Evolutionary conservation across 2,113 vertebrate species (phyloP).

Genomic region (Pelodiscus sinensis): DNA sequence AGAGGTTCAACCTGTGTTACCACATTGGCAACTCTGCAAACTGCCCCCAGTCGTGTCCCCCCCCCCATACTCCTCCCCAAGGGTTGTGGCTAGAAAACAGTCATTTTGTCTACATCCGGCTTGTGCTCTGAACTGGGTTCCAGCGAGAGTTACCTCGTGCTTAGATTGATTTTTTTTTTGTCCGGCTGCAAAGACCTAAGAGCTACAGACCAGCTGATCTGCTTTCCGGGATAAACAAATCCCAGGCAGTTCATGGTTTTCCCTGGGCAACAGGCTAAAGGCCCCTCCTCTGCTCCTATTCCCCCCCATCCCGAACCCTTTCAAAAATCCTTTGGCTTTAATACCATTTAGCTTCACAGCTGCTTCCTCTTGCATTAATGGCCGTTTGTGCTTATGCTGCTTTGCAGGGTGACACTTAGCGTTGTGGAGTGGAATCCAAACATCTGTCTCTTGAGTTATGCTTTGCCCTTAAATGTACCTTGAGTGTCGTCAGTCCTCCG

Average conservation of each 20-base stretch:
- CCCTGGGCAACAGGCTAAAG: neutral
- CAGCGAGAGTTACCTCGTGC: neutral
- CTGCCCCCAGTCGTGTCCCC: no score
- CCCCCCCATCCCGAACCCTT: neutral
- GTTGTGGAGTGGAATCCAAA: neutral
- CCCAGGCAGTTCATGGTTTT: neutral
- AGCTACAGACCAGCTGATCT: neutral
- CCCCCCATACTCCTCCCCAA: neutral
- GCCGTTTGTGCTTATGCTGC: neutral
- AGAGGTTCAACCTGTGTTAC: no score
- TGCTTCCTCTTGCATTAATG: neutral
- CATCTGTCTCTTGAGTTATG: neutral
- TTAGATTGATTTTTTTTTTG: neutral
- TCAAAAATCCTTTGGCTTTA: neutral
- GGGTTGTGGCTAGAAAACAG: neutral
- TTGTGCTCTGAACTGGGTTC: neutral
- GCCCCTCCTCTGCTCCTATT: neutral
- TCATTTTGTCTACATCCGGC: no score
- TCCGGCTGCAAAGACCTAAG: neutral
- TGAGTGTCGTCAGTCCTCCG: neutral
- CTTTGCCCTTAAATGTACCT: neutral
- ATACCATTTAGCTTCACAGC: neutral
- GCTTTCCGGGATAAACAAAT: neutral
- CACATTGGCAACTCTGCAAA: no score
- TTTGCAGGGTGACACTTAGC: neutral